Evolutionary conservation across 2,888 invertebrate genomes (phyloP).

Genomic region (Apodemia duryi): DNA sequence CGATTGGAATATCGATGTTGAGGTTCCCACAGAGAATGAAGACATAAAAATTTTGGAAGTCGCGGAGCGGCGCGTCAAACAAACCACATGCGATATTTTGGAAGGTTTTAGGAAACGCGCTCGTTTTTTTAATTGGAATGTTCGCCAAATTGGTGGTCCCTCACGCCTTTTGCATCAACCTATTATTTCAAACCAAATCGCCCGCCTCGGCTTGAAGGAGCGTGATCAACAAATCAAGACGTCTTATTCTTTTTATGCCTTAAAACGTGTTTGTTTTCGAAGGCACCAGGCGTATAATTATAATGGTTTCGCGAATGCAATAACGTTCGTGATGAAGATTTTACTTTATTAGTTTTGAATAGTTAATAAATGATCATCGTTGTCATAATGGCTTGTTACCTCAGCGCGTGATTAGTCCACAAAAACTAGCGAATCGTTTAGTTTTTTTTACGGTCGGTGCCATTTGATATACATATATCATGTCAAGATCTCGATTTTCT

Average conservation of each 20-base stretch:
- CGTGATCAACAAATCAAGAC: conserved; percentile 70
- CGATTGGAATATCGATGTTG: conserved; percentile 45
- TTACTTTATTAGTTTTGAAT: conserved; percentile 53
- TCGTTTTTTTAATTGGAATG: conserved; percentile 51
- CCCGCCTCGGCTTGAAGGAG: conserved; percentile 55
- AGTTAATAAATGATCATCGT: conserved; percentile 41
- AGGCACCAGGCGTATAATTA: conserved; percentile 64
- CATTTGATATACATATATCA: conserved; percentile 16
- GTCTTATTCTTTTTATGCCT: conserved; percentile 45
- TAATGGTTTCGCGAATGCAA: conserved; percentile 58
- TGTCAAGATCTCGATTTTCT: conserved; percentile 8
- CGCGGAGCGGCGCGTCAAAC: conserved; percentile 63
- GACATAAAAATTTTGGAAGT: conserved; percentile 73
- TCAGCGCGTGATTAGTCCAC: conserved; percentile 26
- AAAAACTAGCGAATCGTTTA: conserved; percentile 18
- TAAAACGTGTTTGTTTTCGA: conserved; percentile 73
- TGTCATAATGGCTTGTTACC: conserved; percentile 35
- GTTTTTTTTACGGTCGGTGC: conserved; percentile 14
- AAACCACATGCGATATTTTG: conserved; percentile 71
- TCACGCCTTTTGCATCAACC: conserved; percentile 68
- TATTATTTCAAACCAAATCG: conserved; percentile 65
- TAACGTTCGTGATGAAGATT: conserved; percentile 47
- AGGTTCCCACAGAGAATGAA: conserved; percentile 67
- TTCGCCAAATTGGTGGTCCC: conserved; percentile 71
- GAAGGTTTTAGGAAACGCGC: conserved; percentile 53